These are phyloP conservation scores for Archocentrus centrarchus DNA, from an alignment of 2,113 vertebrate species.

Conservation along the genomic window DNA sequence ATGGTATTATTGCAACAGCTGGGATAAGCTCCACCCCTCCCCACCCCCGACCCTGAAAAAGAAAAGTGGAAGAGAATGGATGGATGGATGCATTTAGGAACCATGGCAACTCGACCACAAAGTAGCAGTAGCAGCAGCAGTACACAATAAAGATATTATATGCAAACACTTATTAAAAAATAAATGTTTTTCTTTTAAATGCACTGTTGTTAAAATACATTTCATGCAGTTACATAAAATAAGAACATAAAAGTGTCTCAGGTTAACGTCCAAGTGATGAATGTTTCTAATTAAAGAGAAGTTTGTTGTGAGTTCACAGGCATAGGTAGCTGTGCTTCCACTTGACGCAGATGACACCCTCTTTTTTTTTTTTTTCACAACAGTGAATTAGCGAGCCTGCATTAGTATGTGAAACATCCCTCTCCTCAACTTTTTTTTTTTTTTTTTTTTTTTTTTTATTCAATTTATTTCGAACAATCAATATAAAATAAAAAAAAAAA, in stretches of 20 bases:
- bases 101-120: too few species aligned
- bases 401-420: conserved; percentile 56
- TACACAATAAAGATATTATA: too few species aligned
- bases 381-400: conserved; percentile 22
- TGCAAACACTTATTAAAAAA: too few species aligned
- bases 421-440: conserved; percentile 61
- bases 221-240: neutral
- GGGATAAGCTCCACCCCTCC: too few species aligned
- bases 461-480: too few species aligned
- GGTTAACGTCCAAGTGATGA: neutral
- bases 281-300: neutral
- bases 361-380: neutral
- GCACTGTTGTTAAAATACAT: neutral
- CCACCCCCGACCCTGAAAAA: too few species aligned
- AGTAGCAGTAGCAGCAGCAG: too few species aligned
- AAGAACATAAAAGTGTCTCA: neutral
- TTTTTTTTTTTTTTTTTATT: too few species aligned
- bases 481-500: too few species aligned
- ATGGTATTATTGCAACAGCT: too few species aligned
- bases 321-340: neutral
- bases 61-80: too few species aligned
- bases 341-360: neutral
- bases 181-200: neutral
- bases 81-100: too few species aligned
- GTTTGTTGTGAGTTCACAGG: neutral